phyloP scores from a whole-genome alignment of 2,113 vertebrate species.

The Macquaria ambigua region DNA sequence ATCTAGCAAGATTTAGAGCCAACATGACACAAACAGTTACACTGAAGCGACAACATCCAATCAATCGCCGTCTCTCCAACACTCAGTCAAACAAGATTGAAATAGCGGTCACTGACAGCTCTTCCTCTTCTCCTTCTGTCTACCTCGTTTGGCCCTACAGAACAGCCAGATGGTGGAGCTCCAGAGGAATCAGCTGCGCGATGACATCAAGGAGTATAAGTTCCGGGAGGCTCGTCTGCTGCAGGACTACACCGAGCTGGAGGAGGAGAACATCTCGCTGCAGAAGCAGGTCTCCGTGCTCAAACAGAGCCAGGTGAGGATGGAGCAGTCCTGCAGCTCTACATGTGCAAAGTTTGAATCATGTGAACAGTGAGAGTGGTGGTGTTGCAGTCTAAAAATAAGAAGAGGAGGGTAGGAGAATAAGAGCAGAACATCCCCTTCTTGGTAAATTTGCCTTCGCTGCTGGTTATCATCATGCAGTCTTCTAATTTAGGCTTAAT shows the following conservation, averaged over 20 bases:
- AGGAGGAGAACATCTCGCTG: conserved; percentile 99
- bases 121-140: conserved; percentile 17
- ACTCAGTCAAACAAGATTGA: conserved; percentile 32
- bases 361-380: neutral
- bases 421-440: neutral
- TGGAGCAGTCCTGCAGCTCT: neutral
- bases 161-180: conserved; percentile 93
- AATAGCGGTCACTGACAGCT: conserved; percentile 33
- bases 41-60: conserved; percentile 45
- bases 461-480: neutral
- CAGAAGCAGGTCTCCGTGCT: conserved; percentile 98
- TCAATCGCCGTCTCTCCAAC: conserved; percentile 22
- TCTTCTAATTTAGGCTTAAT: conserved; percentile 17
- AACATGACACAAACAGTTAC: conserved; percentile 37
- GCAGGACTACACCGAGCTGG: conserved; percentile 97
- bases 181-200: conserved; percentile 92
- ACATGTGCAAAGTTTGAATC: neutral
- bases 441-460: neutral
- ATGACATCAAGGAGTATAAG: conserved; percentile 98
- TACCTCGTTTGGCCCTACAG: conserved; percentile 72
- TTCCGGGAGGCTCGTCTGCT: conserved; percentile 94
- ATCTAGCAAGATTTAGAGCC: conserved; percentile 45
- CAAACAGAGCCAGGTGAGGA: conserved; percentile 94
- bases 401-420: neutral
- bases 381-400: neutral